Base-by-base conservation (phyloP, 1,140 invertebrate genomes). In the Bombus impatiens region DNA sequence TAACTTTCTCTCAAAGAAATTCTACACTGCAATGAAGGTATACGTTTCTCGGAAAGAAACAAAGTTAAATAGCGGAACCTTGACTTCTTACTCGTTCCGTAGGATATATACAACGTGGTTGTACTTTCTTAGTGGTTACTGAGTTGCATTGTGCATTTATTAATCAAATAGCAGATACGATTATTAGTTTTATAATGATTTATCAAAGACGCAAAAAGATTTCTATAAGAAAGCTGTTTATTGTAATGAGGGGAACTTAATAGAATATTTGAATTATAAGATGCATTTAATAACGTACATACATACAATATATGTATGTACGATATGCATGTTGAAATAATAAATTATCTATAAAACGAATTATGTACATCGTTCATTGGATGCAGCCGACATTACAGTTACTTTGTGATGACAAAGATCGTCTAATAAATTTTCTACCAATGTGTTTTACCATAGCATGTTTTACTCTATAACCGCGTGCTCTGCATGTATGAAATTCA, bases 1-100 rank as follows among this genome's bases (percentile, higher is more conserved):
- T 12, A 15, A 53, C 74, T 75, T 75, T 74, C 72, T 75, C 42
- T 32, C 42, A n/a, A 44, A 42, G 42, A 25, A 76, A 76, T 59
- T 40, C 35, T 35, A 28, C 13, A 37, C 47, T 53, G 32, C 32
- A 67, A 32, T 22, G 9, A 53, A 53, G 47, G 42, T 25, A 13
- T 76, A 76, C 22, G 75, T 62, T 62, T 62, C 40, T 22, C 2
- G 15, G 53, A 62, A 37, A 53, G 25, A 77, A 42, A 22, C 47
- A 32, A 57, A 77, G 35, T 59, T 37, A 77, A 77, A 15, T 2
- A 59, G 75, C 75, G 53, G 47, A 77, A 59, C 75, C 32, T 37
- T 57, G 32, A 59, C 53, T 57, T 53, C 47, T 53, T 53, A 53
- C 6, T 53, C 47, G 18, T 53, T 53, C 6, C 47, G 18, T 53